A percentile compares a stretch with the other conserved stretches of the same genome.
phyloP scores from a whole-genome alignment of 1,140 invertebrate species.

The Neodiprion fabricii region DNA sequence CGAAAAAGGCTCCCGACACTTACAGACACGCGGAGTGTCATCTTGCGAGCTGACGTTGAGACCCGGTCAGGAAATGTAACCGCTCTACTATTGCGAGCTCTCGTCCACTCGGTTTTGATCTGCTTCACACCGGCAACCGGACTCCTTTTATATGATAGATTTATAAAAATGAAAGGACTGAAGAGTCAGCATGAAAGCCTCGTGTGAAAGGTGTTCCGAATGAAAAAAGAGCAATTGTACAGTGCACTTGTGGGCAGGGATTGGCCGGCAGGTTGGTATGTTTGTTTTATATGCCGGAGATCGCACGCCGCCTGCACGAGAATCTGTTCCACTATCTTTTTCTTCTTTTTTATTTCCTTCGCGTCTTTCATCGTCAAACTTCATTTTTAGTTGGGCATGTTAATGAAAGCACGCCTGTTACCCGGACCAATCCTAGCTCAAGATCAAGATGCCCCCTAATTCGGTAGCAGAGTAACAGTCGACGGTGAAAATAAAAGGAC shows the following conservation, averaged over 20 bases:
- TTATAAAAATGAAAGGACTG: constrained; percentile 13
- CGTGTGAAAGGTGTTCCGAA: constrained; percentile 29
- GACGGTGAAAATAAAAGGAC: neutral
- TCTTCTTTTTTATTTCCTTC: constrained; percentile 8
- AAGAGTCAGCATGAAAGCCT: constrained; percentile 10
- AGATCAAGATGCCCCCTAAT: neutral
- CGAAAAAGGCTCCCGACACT: constrained; percentile 7
- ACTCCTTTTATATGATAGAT: constrained; percentile 17
- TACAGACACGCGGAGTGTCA: constrained; percentile 28
- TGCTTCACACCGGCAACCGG: neutral
- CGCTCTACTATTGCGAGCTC: neutral
- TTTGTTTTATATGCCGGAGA: neutral
- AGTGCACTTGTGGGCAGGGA: neutral
- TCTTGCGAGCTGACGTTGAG: constrained; percentile 19
- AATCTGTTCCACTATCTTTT: neutral
- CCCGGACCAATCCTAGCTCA: neutral
- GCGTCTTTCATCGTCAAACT: neutral
- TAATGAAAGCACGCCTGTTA: neutral
- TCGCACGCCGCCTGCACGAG: neutral
- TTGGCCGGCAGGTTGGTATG: neutral
- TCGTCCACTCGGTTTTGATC: constrained; percentile 19
- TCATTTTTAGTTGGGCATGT: neutral
- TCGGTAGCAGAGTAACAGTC: neutral
- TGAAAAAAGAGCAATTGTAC: constrained; percentile 21
- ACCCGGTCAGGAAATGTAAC: constrained; percentile 4